Base-by-base conservation (phyloP, 2,113 vertebrate genomes). In the Chitala chitala region DNA sequence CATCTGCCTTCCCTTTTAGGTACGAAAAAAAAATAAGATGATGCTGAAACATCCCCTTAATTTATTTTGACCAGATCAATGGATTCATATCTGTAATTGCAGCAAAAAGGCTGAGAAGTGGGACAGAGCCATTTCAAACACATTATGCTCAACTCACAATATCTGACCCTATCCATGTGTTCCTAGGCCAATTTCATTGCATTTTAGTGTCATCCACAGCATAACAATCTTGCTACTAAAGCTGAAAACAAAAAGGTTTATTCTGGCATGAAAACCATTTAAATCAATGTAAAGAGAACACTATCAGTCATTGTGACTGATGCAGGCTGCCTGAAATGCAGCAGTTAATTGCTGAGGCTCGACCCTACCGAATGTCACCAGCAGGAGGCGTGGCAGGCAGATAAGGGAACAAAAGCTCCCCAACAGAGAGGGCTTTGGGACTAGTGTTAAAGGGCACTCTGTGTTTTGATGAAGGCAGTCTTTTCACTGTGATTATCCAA, bases 391-490 rank as follows among this genome's bases (percentile, higher is more conserved):
- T 0, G 29, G 66, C 31, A 26, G 26, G 46, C 24, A 48, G 65
- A 44, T 31, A 10, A 55, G 53, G 5, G 53, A 17, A 20, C 12
- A 5, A 12, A 55, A n/a, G 3, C 9, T 20, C 4, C 15, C 46
- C 66, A 7, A 3, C 24, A 50, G 15, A 66, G 66, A 22, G 44
- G 51, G n/a, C 29, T 13, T 0, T n/a, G 22, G 3, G 22, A 56
- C 26, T 24, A 38, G 5, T 40, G 68, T 90, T 95, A 99, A 86
- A 98, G 92, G 59, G 89, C 85, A 83, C 95, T 98, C 89, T 97
- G 95, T 75, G 94, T 96, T 88, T 92, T 96, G 91, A 99, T 96
- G 78, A 99, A 99, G 86, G 95, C 94, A 78, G 94, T 96, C 93
- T 94, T 93, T 90, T 99, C 96, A 6, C 85, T 90, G 84, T 91